Evolutionary conservation across 2,113 vertebrate species (phyloP), one percentile per base, ranked within the genome.

Genomic region (Malurus alboscapulatus): DNA sequence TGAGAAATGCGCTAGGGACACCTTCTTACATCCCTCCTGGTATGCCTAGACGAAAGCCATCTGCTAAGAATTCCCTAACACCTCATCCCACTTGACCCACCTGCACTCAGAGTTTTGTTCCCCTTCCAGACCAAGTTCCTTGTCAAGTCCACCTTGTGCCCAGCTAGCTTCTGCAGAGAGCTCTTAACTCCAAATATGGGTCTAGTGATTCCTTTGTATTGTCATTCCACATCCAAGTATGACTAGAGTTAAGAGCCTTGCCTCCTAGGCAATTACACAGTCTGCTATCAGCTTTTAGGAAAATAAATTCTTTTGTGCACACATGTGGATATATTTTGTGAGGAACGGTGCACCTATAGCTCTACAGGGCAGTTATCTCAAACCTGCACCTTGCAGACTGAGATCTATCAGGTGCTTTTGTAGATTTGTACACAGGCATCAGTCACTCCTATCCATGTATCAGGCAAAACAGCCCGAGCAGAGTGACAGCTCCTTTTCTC

Each of bases 301-400:
- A 96, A 72, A 91, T 14, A 4, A 74, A 80, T 55, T 19, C 2
- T 89, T 87, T 75, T 66, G 50, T 73, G 62, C 8, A 11, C 36
- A 34, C 29, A 42, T 7, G 10, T 48, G 19, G 44, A 24, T 74
- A 3, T 34, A 12, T 75, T 86, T 91, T 90, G 65, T 73, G 44
- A 87, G 29, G 26, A 80, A 14, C 22, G 26, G 14, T 83, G 42
- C 32, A 58, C 22, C 42, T 69, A 3, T 47, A 45, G 77, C 50
- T 85, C 34, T 88, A 38, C 40, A 47, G 57, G 38, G 59, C 80
- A 82, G 29, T 78, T 80, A 90, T 93, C 94, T 96, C 81, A 88
- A 80, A 38, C 29, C 63, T 77, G 53, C 92, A 95, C 73, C 93
- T 91, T 88, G 79, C 61, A 67, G 65, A 14, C 9, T 73, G n/a